Conservation (phyloP, 2,888 invertebrate species). For the Apomyelois bistriatella region DNA sequence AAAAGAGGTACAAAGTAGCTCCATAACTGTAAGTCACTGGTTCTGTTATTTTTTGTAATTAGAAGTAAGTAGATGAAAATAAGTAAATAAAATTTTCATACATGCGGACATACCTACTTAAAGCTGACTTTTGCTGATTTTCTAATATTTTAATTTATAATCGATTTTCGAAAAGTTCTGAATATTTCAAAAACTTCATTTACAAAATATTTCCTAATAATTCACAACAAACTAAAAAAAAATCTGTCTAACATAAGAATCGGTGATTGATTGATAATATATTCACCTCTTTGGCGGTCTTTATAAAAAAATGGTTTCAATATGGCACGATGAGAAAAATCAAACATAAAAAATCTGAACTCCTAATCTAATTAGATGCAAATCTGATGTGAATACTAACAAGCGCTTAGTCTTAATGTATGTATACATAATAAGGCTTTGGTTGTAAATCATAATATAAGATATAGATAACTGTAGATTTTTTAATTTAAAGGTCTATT, state of each 20-base stretch:
- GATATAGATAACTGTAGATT: constrained; percentile 50
- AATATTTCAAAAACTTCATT: no score
- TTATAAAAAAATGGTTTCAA: constrained; percentile 37
- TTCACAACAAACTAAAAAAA: not conserved
- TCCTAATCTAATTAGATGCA: constrained; percentile 60
- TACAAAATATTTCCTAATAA: no score
- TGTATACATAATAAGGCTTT: constrained; percentile 24
- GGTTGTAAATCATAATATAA: constrained; percentile 57
- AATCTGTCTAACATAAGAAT: not conserved
- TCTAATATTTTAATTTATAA: no score
- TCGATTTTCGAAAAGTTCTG: no score
- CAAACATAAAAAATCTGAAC: constrained; percentile 32
- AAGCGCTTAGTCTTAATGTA: constrained; percentile 51
- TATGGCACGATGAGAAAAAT: constrained; percentile 46
- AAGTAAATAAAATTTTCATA: no score
- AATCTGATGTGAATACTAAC: constrained; percentile 69
- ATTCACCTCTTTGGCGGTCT: constrained; percentile 10
- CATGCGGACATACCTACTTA: no score
- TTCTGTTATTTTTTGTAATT: no score
- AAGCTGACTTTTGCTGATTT: no score
- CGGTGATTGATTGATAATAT: not conserved
- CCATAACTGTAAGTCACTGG: no score
- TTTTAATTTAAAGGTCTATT: constrained; percentile 36
- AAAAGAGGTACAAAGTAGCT: not conserved
- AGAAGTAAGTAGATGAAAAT: no score